Base-by-base conservation (phyloP, 2,797 vertebrate genomes). In the Coranthus polyacanthus region DNA sequence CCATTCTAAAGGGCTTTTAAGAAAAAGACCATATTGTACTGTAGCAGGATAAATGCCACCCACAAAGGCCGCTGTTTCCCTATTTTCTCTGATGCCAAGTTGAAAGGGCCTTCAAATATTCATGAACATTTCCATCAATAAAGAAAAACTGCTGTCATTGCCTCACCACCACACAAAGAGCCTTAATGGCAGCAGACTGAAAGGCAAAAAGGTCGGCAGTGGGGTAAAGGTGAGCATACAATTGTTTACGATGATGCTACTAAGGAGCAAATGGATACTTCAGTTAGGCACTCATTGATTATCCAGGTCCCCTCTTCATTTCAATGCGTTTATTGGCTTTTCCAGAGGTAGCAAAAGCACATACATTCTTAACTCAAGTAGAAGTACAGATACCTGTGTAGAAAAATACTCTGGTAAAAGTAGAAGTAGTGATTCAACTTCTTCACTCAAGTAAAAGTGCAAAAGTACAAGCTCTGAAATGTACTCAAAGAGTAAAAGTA, bases 81-180 rank as follows among this genome's bases (percentile, higher is more conserved):
- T 34, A 17, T 81, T 86, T 85, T 72, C 62, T 83, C 78, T 73
- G 56, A 76, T 75, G 79, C 70, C 32, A 56, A 72, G 76, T 75
- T 88, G 69, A 89, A 88, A 87, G 80, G 59, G 49, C 61, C 64
- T 90, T 89, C 62, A 90, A 84, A 91, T 86, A 92, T 90, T 90
- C 72, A 90, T 85, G 81, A 80, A 81, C 65, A 78, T 63, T 51
- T 41, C 62, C 72, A 84, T 90, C 77, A 81, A 81, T 87, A 82
- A 81, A 73, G 72, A 75, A 85, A 67, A 53, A 32, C 68, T 51
- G 59, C 62, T 65, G 72, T 75, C 67, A 46, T 63, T 26, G 18
- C 42, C 57, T 67, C 67, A 34, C 64, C 60, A 8, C 36, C 55
- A 63, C 65, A 70, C 12, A 20, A n/a, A 74, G 18, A 18, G 52